Base-by-base conservation (phyloP, 2,888 invertebrate species). In the Marronus borbonicus region DNA sequence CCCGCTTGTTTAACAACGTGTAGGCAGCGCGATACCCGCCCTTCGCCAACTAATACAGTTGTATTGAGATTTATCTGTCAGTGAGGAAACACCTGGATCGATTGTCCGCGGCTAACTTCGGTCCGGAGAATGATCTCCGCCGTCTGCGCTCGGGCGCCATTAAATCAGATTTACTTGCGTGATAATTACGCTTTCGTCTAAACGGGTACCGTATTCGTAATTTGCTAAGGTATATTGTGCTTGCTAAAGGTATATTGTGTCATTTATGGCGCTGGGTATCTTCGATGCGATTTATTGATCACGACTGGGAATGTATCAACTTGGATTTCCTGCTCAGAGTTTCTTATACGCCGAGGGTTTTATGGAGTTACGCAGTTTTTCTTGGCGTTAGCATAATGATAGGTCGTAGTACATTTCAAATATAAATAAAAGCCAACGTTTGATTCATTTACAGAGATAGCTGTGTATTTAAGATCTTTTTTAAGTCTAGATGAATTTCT, bases 11-110 rank as follows among this genome's bases (percentile, higher is more conserved):
- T 78, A 78, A 80, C 80, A 78, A 69, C 76, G 79, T 78, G 81
- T 81, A 81, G 81, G 81, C 78, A 70, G 69, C 74, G 80, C 81
- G 79, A 78, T 81, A 78, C 68, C 81, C 81, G 81, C 81, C 81
- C 81, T 81, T 81, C 78, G 69, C 62, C 77, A 66, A 78, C 78
- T 81, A 81, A 81, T 81, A 81, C 81, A 80, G 81, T 80, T 78
- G 81, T 81, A 79, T 78, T 72, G 70, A 75, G 75, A 78, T 79
- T 79, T 79, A 80, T 70, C 78, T 79, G 79, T 79, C 80, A 79
- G 78, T 77, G 69, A 44, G 65, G 76, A 75, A 80, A 80, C 77
- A 77, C 65, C 74, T 62, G 66, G 74, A 77, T 72, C 77, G 72
- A 77, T 77, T 72, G 70, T 72, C 62, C 52, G 36, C 68, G 60